Evolutionary conservation across 1,140 invertebrate species (phyloP).

Genomic region (Meloidogyne chitwoodi): DNA sequence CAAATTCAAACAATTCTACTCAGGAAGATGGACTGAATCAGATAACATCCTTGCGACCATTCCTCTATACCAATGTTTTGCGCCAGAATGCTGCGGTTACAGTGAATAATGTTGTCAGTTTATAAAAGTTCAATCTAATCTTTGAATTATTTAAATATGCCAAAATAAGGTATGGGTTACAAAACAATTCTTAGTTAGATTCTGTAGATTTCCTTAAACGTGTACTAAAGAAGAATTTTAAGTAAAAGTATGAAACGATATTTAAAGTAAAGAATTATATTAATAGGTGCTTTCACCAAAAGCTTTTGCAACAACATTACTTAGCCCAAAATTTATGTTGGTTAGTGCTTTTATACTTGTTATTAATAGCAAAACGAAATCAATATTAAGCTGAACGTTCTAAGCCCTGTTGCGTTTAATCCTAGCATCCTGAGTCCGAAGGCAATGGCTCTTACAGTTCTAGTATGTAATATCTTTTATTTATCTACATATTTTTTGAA

Average conservation of each 20-base stretch:
- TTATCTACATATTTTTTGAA: no score
- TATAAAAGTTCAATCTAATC: no score
- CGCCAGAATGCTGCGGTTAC: conserved; percentile 1
- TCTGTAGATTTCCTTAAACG: no score
- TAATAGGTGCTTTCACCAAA: conserved; percentile 1
- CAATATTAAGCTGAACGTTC: not conserved
- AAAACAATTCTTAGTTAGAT: no score
- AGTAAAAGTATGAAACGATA: no score
- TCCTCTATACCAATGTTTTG: conserved; percentile 15
- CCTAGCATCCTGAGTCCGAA: conserved; percentile 20
- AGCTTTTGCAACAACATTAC: conserved; percentile 11
- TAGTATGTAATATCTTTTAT: no score
- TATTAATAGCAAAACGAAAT: no score
- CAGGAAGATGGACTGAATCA: not conserved
- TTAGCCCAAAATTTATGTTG: conserved; percentile 22
- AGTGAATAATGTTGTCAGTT: conserved; percentile 7
- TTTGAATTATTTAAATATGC: no score
- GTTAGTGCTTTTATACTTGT: not conserved
- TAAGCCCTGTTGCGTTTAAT: conserved; percentile 21
- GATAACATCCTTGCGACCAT: not conserved
- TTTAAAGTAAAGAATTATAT: no score
- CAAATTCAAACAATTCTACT: not conserved
- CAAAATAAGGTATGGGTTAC: no score
- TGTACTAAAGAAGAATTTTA: no score
- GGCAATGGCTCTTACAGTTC: conserved; percentile 7